These are phyloP conservation scores for Flexamia atlantica DNA, from an alignment of 2,888 invertebrate genomes.

Conservation along the genomic window DNA sequence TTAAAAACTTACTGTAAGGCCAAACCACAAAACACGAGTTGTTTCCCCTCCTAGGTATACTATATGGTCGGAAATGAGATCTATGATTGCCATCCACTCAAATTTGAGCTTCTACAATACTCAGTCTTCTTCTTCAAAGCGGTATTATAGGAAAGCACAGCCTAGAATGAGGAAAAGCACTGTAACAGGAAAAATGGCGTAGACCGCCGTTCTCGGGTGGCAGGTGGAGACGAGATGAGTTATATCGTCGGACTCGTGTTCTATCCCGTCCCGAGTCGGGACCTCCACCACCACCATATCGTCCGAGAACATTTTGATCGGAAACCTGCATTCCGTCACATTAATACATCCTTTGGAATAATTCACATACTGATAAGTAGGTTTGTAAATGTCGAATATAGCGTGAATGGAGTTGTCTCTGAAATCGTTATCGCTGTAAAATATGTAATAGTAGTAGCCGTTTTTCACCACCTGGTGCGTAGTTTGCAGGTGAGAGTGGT, in stretches of 20 bases:
- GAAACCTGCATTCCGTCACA: slow-evolving; percentile 86
- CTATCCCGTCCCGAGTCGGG: slow-evolving; percentile 88
- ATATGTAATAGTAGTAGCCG: slow-evolving; percentile 94
- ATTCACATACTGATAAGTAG: slow-evolving; percentile 88
- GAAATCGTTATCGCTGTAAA: slow-evolving; percentile 91
- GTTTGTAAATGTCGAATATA: slow-evolving; percentile 90
- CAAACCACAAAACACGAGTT: too few relatives aligned
- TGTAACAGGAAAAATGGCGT: slow-evolving; percentile 88
- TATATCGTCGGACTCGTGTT: slow-evolving; percentile 85
- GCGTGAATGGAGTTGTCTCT: slow-evolving; percentile 89
- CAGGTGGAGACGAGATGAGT: slow-evolving; percentile 87
- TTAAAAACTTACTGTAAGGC: too few relatives aligned
- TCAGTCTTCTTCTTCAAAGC: slow-evolving; percentile 24
- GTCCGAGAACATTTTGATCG: slow-evolving; percentile 84
- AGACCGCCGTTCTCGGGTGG: slow-evolving; percentile 87
- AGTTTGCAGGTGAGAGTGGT: slow-evolving; percentile 79
- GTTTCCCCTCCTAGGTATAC: too few relatives aligned
- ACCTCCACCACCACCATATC: slow-evolving; percentile 92
- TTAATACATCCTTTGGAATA: slow-evolving; percentile 85
- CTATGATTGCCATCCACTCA: neutral
- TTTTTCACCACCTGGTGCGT: slow-evolving; percentile 85
- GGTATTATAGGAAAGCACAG: slow-evolving; percentile 85
- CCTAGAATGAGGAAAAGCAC: slow-evolving; percentile 86
- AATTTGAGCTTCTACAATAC: neutral
- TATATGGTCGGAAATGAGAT: neutral